phyloP scores from a whole-genome alignment of 2,888 invertebrate species.

The Sminthurides aquaticus region DNA sequence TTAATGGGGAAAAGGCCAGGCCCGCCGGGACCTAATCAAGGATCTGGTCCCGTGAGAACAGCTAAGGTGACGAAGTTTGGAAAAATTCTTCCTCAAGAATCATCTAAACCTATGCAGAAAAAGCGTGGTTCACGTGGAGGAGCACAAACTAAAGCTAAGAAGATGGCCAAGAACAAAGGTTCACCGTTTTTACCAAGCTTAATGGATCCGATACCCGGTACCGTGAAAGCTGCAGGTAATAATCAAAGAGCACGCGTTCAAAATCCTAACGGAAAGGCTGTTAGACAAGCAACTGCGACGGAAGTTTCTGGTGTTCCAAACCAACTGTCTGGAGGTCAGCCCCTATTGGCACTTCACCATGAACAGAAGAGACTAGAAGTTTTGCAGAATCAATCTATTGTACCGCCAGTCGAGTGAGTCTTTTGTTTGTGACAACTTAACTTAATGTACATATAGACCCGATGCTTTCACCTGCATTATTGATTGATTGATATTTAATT shows the following conservation, averaged over 20 bases:
- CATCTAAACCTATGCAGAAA: too few relatives aligned
- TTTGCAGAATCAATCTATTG: neutral
- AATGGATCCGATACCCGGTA: slow-evolving; percentile 11
- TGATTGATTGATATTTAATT: neutral
- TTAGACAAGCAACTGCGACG: neutral
- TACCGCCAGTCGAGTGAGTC: neutral
- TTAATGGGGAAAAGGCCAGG: neutral
- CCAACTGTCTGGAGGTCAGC: too few relatives aligned
- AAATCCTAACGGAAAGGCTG: neutral
- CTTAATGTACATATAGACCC: neutral
- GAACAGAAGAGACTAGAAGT: neutral
- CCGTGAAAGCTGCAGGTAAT: neutral
- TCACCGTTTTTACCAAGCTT: slow-evolving; percentile 4
- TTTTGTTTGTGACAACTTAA: neutral
- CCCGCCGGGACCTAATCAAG: neutral
- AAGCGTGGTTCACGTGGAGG: slow-evolving; percentile 4
- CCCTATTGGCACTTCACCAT: neutral
- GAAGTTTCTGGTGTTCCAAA: too few relatives aligned
- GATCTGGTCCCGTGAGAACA: slow-evolving; percentile 1
- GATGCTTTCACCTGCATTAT: neutral
- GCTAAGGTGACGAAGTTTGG: slow-evolving; percentile 16
- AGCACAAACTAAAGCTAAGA: neutral
- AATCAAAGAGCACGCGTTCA: neutral
- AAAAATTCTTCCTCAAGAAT: slow-evolving; percentile 6
- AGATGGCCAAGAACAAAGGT: slow-evolving; percentile 1